These are phyloP conservation scores for Todus mexicanus DNA, from an alignment of 2,797 vertebrate genomes.

Conservation along the genomic window DNA sequence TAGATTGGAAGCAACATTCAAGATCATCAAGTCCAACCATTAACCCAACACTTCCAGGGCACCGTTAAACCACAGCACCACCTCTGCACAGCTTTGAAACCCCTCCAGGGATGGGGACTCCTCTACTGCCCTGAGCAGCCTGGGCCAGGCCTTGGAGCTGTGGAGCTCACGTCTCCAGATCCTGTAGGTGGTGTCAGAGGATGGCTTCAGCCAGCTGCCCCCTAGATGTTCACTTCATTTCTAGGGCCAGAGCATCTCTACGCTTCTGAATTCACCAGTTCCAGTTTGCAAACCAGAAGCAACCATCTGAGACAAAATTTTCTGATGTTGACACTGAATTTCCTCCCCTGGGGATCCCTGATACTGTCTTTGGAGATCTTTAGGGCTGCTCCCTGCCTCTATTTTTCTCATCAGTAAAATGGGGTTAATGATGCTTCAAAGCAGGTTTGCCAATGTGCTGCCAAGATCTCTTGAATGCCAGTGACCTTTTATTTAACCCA, in stretches of 20 bases:
- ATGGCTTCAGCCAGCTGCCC: not conserved
- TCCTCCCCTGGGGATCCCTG: not conserved
- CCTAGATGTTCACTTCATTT: not conserved
- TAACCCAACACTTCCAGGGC: not conserved
- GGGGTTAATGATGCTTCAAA: slow-evolving; percentile 14
- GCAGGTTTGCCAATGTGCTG: not conserved
- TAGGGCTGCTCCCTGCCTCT: not conserved
- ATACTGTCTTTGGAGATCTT: not conserved
- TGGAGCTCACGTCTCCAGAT: not conserved
- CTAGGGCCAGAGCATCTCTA: not conserved
- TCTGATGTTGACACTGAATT: not conserved
- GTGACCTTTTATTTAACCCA: slow-evolving; percentile 59
- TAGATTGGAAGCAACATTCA: not conserved
- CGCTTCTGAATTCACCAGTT: not conserved
- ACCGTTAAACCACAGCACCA: not conserved
- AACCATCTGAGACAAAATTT: not conserved
- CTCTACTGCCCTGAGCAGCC: not conserved
- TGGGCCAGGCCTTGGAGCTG: not conserved
- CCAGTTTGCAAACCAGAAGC: not conserved
- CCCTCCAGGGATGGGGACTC: not conserved
- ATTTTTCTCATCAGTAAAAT: not conserved
- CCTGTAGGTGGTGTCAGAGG: rapidly evolving
- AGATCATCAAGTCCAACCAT: not conserved
- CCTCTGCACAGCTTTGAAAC: not conserved
- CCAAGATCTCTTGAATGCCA: not conserved